Evolutionary conservation across 2,888 invertebrate genomes (phyloP), one percentile per base, ranked within the genome.

Genomic region (Trypoxylon attenuatum): DNA sequence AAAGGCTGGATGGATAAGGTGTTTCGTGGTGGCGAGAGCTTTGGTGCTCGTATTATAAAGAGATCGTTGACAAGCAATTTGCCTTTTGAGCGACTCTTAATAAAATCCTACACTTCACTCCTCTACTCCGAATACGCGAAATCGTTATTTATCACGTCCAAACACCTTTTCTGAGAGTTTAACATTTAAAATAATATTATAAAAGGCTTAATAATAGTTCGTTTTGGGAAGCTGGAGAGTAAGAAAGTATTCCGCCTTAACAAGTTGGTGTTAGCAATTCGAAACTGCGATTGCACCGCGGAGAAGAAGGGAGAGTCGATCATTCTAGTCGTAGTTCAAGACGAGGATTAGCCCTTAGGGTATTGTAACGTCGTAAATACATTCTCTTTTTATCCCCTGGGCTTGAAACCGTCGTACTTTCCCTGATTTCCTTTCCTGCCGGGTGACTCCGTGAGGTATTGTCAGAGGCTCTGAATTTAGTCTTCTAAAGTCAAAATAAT

Each of bases 301-400:
- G 55, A 61, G 64, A 22, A 63, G 65, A 53, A 62, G 56, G 73
- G 61, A 56, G 67, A 69, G 64, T 74, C 64, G 71, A 67, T 67
- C 57, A 59, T 67, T 66, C 69, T 73, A 69, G 73, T 71, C 56
- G 74, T 62, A 71, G 78, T 75, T 71, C 73, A 71, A 76, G 79
- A 79, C 79, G 77, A 81, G 84, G 84, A 84, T 84, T 84, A 85
- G 84, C 82, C 85, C 85, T 71, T 78, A 76, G 86, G 86, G 86
- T 80, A 86, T 86, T 86, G 87, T 85, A 86, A 84, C 83, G 80
- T 85, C 84, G 85, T 87, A 86, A 87, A 87, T 86, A 86, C 82
- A 81, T 74, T 73, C 81, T 73, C 65, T 76, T 70, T 71, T 77
- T 75, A 69, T 68, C 60, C 74, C 66, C 59, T 67, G 69, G 76